phyloP scores from a whole-genome alignment of 2,888 invertebrate genomes.

The Eledone cirrhosa region DNA sequence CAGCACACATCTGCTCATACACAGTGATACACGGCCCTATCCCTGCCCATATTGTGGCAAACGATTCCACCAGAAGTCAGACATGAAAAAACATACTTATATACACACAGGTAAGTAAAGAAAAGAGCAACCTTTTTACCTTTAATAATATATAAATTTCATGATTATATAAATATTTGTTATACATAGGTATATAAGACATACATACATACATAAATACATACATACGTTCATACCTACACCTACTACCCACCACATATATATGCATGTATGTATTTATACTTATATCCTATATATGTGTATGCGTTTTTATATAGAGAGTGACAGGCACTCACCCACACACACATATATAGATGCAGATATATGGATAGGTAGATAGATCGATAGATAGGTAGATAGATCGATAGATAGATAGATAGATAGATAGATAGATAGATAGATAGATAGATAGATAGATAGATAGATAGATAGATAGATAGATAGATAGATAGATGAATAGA shows the following conservation, averaged over 20 bases:
- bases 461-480: background rate
- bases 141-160: no score
- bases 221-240: no score
- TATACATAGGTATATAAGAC: no score
- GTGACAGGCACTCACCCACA: background rate
- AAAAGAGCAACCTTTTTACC: slow-evolving; percentile 67
- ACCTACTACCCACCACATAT: no score
- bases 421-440: no score
- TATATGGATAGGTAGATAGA: background rate
- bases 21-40: slow-evolving; percentile 93
- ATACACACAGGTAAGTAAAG: slow-evolving; percentile 75
- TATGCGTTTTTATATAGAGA: background rate
- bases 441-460: background rate
- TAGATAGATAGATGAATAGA: no score
- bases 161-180: no score
- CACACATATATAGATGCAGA: background rate
- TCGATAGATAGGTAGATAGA: background rate
- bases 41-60: slow-evolving; percentile 97
- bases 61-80: slow-evolving; percentile 95
- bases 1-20: slow-evolving; percentile 93
- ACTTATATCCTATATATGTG: background rate
- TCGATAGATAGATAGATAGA: background rate
- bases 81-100: slow-evolving; percentile 99
- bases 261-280: background rate
- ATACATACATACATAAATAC: no score